Evolutionary conservation across 1,140 invertebrate species (phyloP).

Genomic region (Uloborus diversus): DNA sequence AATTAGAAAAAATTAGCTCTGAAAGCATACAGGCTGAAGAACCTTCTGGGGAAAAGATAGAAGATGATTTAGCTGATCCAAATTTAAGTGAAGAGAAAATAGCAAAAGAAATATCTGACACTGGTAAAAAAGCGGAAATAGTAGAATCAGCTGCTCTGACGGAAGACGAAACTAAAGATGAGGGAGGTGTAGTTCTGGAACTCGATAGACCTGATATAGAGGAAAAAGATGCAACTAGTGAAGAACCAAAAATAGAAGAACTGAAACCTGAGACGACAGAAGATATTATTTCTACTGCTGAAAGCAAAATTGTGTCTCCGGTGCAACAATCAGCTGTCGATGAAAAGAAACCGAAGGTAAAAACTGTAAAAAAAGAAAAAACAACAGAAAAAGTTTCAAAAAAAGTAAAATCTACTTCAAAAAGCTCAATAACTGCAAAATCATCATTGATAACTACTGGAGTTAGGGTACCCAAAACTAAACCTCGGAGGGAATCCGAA

Average conservation of each 20-base stretch:
- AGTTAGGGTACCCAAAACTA: not conserved
- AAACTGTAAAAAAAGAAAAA: slow-evolving; percentile 1
- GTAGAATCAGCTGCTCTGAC: slow-evolving; percentile 24
- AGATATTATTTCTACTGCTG: no score
- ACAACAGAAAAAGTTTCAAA: not conserved
- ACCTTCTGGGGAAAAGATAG: not conserved
- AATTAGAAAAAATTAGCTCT: slow-evolving; percentile 26
- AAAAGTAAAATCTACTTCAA: slow-evolving; percentile 15
- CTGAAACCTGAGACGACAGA: slow-evolving; percentile 36
- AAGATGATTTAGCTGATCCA: not conserved
- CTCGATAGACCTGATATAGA: slow-evolving; percentile 21
- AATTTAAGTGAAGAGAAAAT: not conserved
- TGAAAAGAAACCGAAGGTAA: not conserved
- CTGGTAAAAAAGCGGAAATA: slow-evolving; percentile 49
- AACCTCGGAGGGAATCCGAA: slow-evolving; percentile 17
- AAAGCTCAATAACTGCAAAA: not conserved
- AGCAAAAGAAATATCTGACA: slow-evolving; percentile 49
- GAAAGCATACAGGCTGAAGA: not conserved
- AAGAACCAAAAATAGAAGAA: not conserved
- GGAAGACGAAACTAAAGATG: slow-evolving; percentile 21
- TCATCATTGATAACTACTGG: not conserved
- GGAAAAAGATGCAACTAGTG: slow-evolving; percentile 27
- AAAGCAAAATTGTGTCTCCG: not conserved
- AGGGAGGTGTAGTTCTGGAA: slow-evolving; percentile 28
- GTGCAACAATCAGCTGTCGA: not conserved